Evolutionary conservation across 2,888 invertebrate genomes (phyloP).

Genomic region (Odontocerum albicorne): DNA sequence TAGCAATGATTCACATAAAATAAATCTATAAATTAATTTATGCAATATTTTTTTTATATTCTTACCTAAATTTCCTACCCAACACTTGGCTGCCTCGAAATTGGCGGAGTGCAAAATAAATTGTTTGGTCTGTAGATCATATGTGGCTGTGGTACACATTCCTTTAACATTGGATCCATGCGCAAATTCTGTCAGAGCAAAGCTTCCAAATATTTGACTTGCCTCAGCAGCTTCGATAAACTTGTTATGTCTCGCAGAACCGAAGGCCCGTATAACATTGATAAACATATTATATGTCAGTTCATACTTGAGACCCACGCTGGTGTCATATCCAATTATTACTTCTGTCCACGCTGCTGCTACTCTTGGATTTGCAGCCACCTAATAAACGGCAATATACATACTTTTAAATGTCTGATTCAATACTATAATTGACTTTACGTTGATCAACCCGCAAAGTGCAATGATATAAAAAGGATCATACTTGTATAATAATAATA

Average conservation of each 20-base stretch:
- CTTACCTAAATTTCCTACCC: constrained; percentile 77
- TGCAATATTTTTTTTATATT: too few species aligned
- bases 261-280: constrained; percentile 65
- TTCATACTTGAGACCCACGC: constrained; percentile 65
- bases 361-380: constrained; percentile 44
- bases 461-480: too few species aligned
- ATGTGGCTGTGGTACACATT: constrained; percentile 84
- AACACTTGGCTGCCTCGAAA: constrained; percentile 90
- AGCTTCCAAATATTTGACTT: constrained; percentile 58
- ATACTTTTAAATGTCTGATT: too few species aligned
- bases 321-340: constrained; percentile 62
- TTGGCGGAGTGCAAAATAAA: constrained; percentile 85
- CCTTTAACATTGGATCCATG: constrained; percentile 91
- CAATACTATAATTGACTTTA: too few species aligned
- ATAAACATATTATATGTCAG: constrained; percentile 69
- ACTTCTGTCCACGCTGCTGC: constrained; percentile 57
- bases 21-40: too few species aligned
- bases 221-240: constrained; percentile 51
- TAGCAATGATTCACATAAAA: too few species aligned
- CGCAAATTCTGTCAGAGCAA: constrained; percentile 85
- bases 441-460: too few species aligned
- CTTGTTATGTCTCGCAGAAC: constrained; percentile 63
- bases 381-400: too few species aligned
- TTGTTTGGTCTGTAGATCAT: constrained; percentile 69
- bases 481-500: too few species aligned